Conservation (phyloP, 2,888 invertebrate species). For the Troides aeacus region DNA sequence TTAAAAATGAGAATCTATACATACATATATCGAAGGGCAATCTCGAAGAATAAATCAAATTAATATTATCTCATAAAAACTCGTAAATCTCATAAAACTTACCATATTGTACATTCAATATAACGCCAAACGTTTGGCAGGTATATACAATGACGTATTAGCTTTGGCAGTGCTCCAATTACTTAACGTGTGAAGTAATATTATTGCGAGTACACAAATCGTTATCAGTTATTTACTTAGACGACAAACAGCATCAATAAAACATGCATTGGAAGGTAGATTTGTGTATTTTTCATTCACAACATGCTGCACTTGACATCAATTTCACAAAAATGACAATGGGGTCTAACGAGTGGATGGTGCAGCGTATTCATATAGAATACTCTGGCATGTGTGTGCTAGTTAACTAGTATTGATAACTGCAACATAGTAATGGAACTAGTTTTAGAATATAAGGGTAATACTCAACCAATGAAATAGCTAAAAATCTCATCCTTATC, state of each 20-base stretch:
- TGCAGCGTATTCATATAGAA: too few relatives aligned
- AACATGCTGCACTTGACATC: too few relatives aligned
- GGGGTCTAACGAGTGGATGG: too few relatives aligned
- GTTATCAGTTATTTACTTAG: slow-evolving; percentile 21
- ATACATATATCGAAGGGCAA: slow-evolving; percentile 19
- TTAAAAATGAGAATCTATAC: slow-evolving; percentile 3
- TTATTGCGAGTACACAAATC: slow-evolving; percentile 17
- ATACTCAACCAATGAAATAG: too few relatives aligned
- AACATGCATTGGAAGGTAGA: slow-evolving; percentile 6
- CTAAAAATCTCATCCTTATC: too few relatives aligned
- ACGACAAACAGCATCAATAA: slow-evolving; percentile 6
- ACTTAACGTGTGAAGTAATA: slow-evolving; percentile 50
- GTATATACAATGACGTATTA: slow-evolving; percentile 43
- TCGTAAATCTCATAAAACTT: slow-evolving; percentile 18
- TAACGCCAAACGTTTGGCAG: slow-evolving; percentile 38
- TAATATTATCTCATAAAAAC: slow-evolving; percentile 20
- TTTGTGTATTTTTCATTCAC: neutral
- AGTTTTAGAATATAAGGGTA: too few relatives aligned
- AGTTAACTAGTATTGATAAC: too few relatives aligned
- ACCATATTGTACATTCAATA: slow-evolving; percentile 33
- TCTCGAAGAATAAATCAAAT: slow-evolving; percentile 25
- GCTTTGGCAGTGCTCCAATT: slow-evolving; percentile 52
- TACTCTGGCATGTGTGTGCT: too few relatives aligned
- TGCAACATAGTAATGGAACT: too few relatives aligned
- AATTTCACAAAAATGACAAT: too few relatives aligned